Evolutionary conservation across 2,113 vertebrate genomes (phyloP), one percentile per base, ranked within the genome.

Genomic region (Tragelaphus strepsiceros): DNA sequence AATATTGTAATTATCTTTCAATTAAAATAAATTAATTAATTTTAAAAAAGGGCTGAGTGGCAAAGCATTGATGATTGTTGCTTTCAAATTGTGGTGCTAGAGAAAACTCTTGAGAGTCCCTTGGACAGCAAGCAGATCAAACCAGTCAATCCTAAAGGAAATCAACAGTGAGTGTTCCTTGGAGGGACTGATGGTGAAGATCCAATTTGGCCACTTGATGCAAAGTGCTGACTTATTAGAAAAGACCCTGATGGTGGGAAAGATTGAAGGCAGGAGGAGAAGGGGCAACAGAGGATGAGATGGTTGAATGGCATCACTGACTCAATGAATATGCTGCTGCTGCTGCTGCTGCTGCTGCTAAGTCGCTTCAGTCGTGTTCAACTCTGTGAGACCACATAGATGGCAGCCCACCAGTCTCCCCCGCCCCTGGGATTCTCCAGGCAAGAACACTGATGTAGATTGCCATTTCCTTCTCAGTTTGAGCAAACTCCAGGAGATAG

Each of bases 361-460:
- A 67, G 8, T 35, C 4, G 0, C 32, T 67, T 35, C 64, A 67
- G 32, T 35, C 9, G 2, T 67, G 32, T 67, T 17, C 0, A 3
- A 67, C 64, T 67, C 64, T 67, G 32, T 67, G 64, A 0, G 0
- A 35, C 32, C 32, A 32, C 64, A 35, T 35, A 35, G 64, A 35
- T 2, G 64, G 64, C 64, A 67, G 17, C 17, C 64, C 64, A 11
- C 17, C 17, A 21, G 64, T 8, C 32, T 35, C 17, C 32, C 64
- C 17, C 2, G 2, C 4, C 4, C 64, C 64, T 67, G 17, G 32
- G 32, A 67, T 67, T 67, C 64, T 35, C 64, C 3, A 67, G 64
- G 32, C 64, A 67, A 35, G 64, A 67, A 11, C 64, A 67, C 64
- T 35, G 32, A 32, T 2, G 32, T 67, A 9, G 32, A 9, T 35